Base-by-base conservation (phyloP, 2,797 vertebrate genomes). In the Selene dorsalis region DNA sequence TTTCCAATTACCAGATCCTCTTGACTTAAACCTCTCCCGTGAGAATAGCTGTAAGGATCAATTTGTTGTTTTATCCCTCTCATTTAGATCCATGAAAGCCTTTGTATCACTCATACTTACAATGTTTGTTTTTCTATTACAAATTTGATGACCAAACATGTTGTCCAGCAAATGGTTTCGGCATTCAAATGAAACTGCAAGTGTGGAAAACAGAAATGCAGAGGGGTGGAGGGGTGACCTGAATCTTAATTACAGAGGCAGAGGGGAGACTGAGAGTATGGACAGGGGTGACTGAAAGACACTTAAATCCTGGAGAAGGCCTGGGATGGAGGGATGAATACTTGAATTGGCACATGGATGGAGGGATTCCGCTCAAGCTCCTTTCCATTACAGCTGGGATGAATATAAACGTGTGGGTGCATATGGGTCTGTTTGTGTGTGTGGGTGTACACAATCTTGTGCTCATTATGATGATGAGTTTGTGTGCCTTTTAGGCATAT, bases 281-380 rank as follows among this genome's bases (percentile, higher is more conserved):
- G n/a, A 62, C 10, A 12, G 65, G 35, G 43, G 55, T 39, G 58
- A 26, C 56, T 77, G 63, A 69, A 52, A 43, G 69, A 50, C 35
- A 69, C 57, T 70, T 43, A 65, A 45, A 73, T 28, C 48, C 65
- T 17, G 30, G 22, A 58, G 53, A 76, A 26, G 57, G 53, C 47
- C 64, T 48, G 79, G 24, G 75, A 82, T 76, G 65, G 64, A 77
- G 45, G 77, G 75, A 81, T 87, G 69, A 85, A 84, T 80, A 60
- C 30, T 73, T 66, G 69, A 84, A 84, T 80, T 38, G 48, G 43
- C 74, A 81, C 84, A 75, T 28, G 52, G 72, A 79, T 57, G 59
- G 61, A 70, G 69, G 80, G 73, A 87, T 85, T 87, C 73, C 6
- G 41, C 64, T 86, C 82, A 73, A 82, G 73, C 79, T 86, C 39